Evolutionary conservation across 1,140 invertebrate genomes (phyloP), one percentile per base, ranked within the genome.

Genomic region (Bombus consobrinus): DNA sequence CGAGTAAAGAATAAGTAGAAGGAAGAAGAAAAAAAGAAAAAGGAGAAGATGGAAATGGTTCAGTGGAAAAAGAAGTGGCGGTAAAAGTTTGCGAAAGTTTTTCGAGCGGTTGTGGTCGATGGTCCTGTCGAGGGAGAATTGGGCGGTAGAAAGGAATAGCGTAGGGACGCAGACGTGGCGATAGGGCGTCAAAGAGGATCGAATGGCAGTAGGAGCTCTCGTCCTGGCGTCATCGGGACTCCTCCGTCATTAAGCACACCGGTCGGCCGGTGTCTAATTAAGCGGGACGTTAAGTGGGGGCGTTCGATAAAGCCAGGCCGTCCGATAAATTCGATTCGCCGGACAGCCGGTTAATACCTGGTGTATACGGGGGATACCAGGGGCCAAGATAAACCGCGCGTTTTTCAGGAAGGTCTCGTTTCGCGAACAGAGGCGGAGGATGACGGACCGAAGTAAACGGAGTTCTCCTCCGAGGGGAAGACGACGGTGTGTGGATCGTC

Each of bases 321-420:
- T 88, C 84, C 90, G 91, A 91, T 92, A 92, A 92, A 92, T 92
- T 92, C 88, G 89, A 92, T 92, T 91, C 91, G 89, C 74, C 73
- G 71, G 92, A 92, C 92, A 89, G 92, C 85, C 87, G 87, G 91
- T 92, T 92, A 91, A 92, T 92, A 92, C 91, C 89, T 86, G 78
- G 74, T 76, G 85, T 87, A 91, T 90, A 81, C 39, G 77, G 85
- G 68, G 76, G 74, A 81, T 71, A 77, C 66, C 37, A n/a, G 87
- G 74, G 81, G 88, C 77, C 81, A 89, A 88, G 81, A 89, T 89
- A 89, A 87, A 89, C 73, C 85, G 85, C 81, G 72, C 88, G 88
- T 89, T 89, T 89, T 89, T 88, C 87, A 89, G 84, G 68, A 89
- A 89, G 88, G 81, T 87, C 88, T 89, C 88, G 81, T 89, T 89